Conservation (phyloP, 2,113 vertebrate species). For the Diadophis punctatus region DNA sequence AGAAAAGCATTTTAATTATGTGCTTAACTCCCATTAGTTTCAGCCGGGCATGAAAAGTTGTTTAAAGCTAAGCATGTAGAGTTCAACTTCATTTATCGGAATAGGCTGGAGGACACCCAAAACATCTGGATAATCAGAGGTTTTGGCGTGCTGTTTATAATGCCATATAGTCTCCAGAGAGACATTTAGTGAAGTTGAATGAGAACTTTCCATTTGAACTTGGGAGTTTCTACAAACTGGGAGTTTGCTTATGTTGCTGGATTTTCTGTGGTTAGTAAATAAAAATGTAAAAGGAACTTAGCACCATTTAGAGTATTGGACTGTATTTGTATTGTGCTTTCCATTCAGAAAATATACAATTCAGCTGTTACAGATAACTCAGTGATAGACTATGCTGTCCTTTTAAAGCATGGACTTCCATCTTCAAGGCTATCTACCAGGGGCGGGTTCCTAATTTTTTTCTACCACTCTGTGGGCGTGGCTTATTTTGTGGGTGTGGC, state of each 20-base stretch:
- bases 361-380: neutral
- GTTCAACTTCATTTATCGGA: slow-evolving; percentile 31
- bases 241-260: neutral
- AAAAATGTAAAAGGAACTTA: neutral
- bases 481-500: too few species aligned
- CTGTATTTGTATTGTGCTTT: neutral
- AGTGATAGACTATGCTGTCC: neutral
- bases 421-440: too few species aligned
- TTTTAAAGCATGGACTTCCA: neutral
- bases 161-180: slow-evolving; percentile 19
- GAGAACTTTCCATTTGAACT: slow-evolving; percentile 5
- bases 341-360: neutral
- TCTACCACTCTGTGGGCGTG: too few species aligned
- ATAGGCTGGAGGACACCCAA: slow-evolving; percentile 20
- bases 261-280: neutral
- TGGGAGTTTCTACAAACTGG: neutral
- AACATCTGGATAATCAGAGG: slow-evolving; percentile 30
- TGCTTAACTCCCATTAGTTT: slow-evolving; percentile 39
- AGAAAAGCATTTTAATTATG: neutral
- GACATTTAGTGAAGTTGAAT: slow-evolving; percentile 4
- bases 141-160: neutral
- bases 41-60: neutral
- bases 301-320: neutral
- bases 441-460: too few species aligned
- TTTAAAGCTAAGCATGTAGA: slow-evolving; percentile 22